A percentile compares a stretch with the other conserved stretches of the same genome.
Conservation (phyloP, 2,888 invertebrate species). For the Danaus chrysippus region DNA sequence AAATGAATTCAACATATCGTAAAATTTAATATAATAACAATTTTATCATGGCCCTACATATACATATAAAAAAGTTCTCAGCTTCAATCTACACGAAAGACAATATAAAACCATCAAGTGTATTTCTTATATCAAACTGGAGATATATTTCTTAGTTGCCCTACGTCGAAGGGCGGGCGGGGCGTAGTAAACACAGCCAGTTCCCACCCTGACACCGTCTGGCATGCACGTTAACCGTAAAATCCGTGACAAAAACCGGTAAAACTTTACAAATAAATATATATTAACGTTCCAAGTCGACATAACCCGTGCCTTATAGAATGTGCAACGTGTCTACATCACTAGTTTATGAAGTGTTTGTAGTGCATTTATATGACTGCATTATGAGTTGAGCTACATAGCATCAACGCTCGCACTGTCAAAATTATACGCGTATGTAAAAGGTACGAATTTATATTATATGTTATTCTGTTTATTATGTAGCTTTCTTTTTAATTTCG, state of each 20-base stretch:
- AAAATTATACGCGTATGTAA: conserved; percentile 26
- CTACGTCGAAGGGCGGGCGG: conserved; percentile 34
- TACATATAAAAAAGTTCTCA: not conserved
- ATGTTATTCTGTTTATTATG: not conserved
- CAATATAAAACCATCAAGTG: conserved; percentile 18
- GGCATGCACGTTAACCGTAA: conserved; percentile 12
- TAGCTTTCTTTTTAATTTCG: not conserved
- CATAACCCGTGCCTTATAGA: not conserved
- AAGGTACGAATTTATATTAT: conserved; percentile 18
- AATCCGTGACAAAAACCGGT: conserved; percentile 1
- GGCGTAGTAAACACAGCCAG: conserved; percentile 33
- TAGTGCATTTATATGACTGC: conserved; percentile 1
- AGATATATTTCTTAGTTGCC: conserved; percentile 23
- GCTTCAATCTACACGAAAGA: not conserved
- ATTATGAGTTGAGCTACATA: conserved; percentile 1
- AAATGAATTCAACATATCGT: too few relatives aligned
- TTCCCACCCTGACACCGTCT: conserved; percentile 20
- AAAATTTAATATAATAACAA: too few relatives aligned
- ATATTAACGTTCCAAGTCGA: not conserved
- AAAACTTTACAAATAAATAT: conserved; percentile 22
- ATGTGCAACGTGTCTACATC: not conserved
- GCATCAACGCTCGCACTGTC: conserved; percentile 21
- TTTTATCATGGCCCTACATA: not conserved
- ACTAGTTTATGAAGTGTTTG: not conserved
- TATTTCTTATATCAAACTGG: conserved; percentile 15